Evolutionary conservation across 2,797 vertebrate genomes (phyloP), one percentile per base, ranked within the genome.

Genomic region (Botia almorhae): DNA sequence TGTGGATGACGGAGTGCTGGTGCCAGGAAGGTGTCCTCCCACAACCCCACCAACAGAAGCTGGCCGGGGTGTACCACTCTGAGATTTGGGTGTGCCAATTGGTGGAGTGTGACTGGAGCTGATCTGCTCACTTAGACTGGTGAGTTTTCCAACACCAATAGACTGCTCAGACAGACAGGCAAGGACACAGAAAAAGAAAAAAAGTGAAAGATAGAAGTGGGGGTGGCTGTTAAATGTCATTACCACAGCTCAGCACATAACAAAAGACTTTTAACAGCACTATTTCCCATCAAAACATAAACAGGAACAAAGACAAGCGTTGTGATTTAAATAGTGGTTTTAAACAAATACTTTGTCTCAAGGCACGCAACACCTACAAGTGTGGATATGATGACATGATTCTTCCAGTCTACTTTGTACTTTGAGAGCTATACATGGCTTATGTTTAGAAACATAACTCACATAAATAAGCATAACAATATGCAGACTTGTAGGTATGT

Each of bases 21-120:
- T 87, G 2, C 93, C 88, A 64, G 94, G 95, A 84, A 92, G 85
- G 0, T 91, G 91, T 77, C 92, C 93, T 0, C 87, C 91, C 19
- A 89, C 83, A 74, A 63, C 80, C 43, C 81, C 85, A 36, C 92
- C 93, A 50, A 87, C 90, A 36, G 92, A 92, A 85, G 93, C 19
- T 85, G 96, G 76, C 87, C 86, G 3, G 67, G 92, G 87, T 82
- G 93, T 94, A 81, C 91, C 93, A 60, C 92, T 92, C 88, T 97
- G 96, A 68, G 96, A 94, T 90, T 97, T 96, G 0, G 96, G 96
- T 68, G 95, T 96, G 81, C 91, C 94, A 43, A 89, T 93, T n/a
- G 95, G 92, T 0, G 96, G 94, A 43, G 95, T 94, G 85, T 90
- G 93, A 87, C 94, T 89, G n/a, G 95, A 94, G 81, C 89, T 93